phyloP scores from a whole-genome alignment of 2,888 invertebrate genomes.

The Pristionchus entomophagus region DNA sequence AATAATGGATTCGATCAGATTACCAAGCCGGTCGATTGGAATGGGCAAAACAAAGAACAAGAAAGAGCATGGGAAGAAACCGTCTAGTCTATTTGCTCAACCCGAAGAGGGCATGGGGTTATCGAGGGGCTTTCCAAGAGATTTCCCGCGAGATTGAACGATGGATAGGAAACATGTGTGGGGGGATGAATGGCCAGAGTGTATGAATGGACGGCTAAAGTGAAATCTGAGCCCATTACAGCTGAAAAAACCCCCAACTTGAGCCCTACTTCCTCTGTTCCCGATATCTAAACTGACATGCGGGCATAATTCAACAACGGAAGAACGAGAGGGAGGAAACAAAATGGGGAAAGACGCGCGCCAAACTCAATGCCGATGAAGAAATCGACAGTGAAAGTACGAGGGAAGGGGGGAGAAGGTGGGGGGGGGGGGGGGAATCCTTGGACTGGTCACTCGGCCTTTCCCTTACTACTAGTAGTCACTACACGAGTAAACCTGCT shows the following conservation, averaged over 20 bases:
- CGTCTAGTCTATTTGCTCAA: not conserved
- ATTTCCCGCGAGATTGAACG: not conserved
- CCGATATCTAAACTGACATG: not conserved
- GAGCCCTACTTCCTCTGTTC: not conserved
- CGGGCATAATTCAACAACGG: not conserved
- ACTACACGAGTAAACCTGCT: conserved; percentile 20
- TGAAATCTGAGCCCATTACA: conserved; percentile 11
- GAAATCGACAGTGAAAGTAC: conserved; percentile 23
- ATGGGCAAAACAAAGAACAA: conserved; percentile 25
- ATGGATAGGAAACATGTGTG: conserved; percentile 27
- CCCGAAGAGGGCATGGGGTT: not conserved
- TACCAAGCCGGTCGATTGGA: conserved; percentile 20
- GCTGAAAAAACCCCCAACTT: not conserved
- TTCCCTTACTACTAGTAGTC: conserved; percentile 14
- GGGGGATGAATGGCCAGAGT: conserved; percentile 16
- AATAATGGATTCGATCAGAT: conserved; percentile 17
- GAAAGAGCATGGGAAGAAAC: conserved; percentile 4
- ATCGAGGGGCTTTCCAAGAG: not conserved
- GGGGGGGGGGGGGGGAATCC: not conserved
- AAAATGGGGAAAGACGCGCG: not conserved
- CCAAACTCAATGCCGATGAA: not conserved
- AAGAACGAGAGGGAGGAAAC: not conserved
- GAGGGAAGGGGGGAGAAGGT: conserved; percentile 12
- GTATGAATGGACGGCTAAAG: conserved; percentile 20
- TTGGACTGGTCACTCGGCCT: conserved; percentile 25